Evolutionary conservation across 2,888 invertebrate species (phyloP).

Genomic region (Acleris cristana): DNA sequence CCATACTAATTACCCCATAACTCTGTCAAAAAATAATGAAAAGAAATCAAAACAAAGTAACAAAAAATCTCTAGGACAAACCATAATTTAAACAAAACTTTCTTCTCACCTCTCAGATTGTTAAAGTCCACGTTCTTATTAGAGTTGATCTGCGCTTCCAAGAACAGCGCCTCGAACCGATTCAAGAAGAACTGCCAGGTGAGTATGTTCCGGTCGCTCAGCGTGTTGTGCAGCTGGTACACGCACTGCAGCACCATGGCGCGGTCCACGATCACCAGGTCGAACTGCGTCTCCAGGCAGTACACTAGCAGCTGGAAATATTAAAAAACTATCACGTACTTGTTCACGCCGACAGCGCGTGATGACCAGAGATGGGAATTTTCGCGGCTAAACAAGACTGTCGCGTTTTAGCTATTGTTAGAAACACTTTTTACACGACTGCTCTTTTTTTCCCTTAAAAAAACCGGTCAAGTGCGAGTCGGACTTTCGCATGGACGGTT

Average conservation of each 20-base stretch:
- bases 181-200: slow-evolving; percentile 99
- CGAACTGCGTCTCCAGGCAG: slow-evolving; percentile 99
- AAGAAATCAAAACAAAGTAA: not conserved
- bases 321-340: slow-evolving; percentile 19
- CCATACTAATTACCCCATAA: slow-evolving; percentile 8
- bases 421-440: too few species aligned
- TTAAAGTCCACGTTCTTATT: slow-evolving; percentile 93
- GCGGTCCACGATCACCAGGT: slow-evolving; percentile 97
- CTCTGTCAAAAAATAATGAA: slow-evolving; percentile 24
- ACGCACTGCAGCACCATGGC: slow-evolving; percentile 98
- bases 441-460: too few species aligned
- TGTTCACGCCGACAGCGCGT: too few species aligned
- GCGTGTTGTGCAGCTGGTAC: slow-evolving; percentile 96
- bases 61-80: not conserved
- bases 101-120: slow-evolving; percentile 86
- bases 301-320: slow-evolving; percentile 89
- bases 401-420: too few species aligned
- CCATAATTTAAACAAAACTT: too few species aligned
- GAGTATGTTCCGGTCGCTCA: slow-evolving; percentile 94
- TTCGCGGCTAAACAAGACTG: too few species aligned
- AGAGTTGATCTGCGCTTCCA: slow-evolving; percentile 97
- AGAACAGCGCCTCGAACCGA: slow-evolving; percentile 94
- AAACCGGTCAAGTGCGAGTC: too few species aligned
- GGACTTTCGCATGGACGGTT: too few species aligned
- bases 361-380: too few species aligned